A percentile compares a stretch with the other conserved stretches of the same genome.
phyloP scores from a whole-genome alignment of 2,797 vertebrate genomes.

The Spinibarbus caldwelli region DNA sequence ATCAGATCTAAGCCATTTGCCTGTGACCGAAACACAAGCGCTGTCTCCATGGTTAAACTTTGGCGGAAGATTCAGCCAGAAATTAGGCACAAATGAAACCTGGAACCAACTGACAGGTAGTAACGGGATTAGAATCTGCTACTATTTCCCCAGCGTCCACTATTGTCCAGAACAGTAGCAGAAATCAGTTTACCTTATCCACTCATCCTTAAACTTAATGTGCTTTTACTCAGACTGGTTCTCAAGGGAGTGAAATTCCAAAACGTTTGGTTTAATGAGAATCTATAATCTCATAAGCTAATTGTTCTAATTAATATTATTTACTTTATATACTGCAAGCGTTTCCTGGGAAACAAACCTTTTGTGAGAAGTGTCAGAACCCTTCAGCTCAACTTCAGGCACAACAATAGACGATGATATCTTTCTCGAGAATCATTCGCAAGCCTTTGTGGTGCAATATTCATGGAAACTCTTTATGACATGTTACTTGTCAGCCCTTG shows the following conservation, averaged over 20 bases:
- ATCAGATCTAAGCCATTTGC: constrained; percentile 75
- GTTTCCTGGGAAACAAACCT: constrained; percentile 38
- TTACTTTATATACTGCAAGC: background rate
- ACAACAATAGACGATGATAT: constrained; percentile 24
- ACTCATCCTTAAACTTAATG: constrained; percentile 3
- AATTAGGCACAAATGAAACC: constrained; percentile 74
- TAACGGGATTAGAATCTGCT: constrained; percentile 59
- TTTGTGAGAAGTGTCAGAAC: constrained; percentile 23
- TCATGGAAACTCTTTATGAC: constrained; percentile 38
- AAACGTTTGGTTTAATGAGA: constrained; percentile 37
- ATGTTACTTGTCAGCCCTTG: constrained; percentile 37
- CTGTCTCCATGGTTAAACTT: constrained; percentile 65
- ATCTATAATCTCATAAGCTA: constrained; percentile 26
- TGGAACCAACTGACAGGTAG: constrained; percentile 68
- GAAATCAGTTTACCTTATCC: constrained; percentile 50
- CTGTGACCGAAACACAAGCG: constrained; percentile 66
- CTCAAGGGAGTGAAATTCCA: background rate
- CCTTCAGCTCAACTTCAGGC: constrained; percentile 26
- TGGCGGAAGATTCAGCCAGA: constrained; percentile 62
- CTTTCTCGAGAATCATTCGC: constrained; percentile 24
- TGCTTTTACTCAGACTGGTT: constrained; percentile 29
- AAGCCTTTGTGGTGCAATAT: constrained; percentile 16
- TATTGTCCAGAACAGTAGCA: constrained; percentile 44
- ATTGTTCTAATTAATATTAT: constrained; percentile 20
- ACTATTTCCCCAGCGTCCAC: constrained; percentile 39